These are phyloP conservation scores for Adela reaumurella DNA, from an alignment of 2,888 invertebrate genomes.

Conservation along the genomic window DNA sequence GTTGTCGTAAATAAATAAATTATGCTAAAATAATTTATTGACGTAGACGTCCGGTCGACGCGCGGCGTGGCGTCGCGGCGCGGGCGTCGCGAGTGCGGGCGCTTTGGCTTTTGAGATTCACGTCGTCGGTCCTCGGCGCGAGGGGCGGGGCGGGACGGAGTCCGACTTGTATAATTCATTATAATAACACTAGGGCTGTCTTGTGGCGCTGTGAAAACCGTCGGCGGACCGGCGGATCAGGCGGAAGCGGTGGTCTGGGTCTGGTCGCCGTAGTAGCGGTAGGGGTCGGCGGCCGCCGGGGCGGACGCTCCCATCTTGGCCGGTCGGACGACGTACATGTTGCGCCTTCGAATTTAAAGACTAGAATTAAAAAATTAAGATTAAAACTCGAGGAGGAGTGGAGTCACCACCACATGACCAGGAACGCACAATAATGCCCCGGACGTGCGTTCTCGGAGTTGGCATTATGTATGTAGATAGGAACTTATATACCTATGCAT, in stretches of 20 bases:
- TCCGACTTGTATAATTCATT: too few relatives aligned
- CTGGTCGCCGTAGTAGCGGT: conserved; percentile 56
- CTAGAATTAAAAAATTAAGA: conserved; percentile 45
- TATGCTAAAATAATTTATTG: conserved; percentile 50
- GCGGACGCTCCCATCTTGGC: conserved; percentile 51
- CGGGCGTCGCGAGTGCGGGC: conserved; percentile 10
- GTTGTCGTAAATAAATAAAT: conserved; percentile 52
- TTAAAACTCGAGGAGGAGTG: conserved; percentile 16
- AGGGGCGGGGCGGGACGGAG: too few relatives aligned
- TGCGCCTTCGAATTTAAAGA: conserved; percentile 59
- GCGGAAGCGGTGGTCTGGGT: conserved; percentile 25
- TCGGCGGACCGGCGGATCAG: conserved; percentile 11
- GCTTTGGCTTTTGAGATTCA: too few relatives aligned
- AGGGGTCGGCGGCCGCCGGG: conserved; percentile 56
- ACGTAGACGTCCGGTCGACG: conserved; percentile 43
- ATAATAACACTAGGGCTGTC: too few relatives aligned
- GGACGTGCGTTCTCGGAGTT: too few relatives aligned
- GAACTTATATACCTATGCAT: too few relatives aligned
- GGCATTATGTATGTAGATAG: too few relatives aligned
- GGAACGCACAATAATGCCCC: too few relatives aligned
- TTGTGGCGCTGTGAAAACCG: conserved; percentile 7
- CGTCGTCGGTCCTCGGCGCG: conserved; percentile 9
- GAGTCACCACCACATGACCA: too few relatives aligned
- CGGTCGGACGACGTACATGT: conserved; percentile 60
- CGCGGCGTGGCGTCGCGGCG: conserved; percentile 18